Conservation (phyloP, 2,797 vertebrate species). For the Onychomys torridus region DNA sequence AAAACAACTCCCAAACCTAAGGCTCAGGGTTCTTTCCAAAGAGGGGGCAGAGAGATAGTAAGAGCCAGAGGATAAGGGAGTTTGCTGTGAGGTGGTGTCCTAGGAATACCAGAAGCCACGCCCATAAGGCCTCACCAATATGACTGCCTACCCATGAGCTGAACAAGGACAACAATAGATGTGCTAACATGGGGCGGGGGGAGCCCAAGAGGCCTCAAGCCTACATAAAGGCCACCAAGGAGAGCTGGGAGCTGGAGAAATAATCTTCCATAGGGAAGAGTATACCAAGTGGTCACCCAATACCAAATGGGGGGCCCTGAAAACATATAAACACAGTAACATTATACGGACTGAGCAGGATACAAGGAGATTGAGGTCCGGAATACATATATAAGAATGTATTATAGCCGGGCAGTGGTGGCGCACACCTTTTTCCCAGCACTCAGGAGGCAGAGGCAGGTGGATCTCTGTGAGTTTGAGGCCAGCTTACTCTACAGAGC, state of each 20-base stretch:
- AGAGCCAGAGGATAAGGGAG: background rate
- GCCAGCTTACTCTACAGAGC: too few species aligned
- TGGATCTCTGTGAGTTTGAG: too few species aligned
- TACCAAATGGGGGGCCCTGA: background rate
- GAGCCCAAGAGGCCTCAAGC: background rate
- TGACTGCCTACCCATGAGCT: background rate
- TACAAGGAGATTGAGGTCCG: too few species aligned
- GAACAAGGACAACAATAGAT: background rate
- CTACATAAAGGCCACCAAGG: background rate
- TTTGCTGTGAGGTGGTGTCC: background rate
- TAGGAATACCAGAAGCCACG: too few species aligned
- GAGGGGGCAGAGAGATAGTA: background rate
- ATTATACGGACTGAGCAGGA: background rate
- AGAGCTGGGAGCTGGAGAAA: background rate
- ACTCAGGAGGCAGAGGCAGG: too few species aligned
- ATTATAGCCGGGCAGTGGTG: background rate
- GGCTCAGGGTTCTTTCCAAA: background rate
- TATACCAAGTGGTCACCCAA: background rate
- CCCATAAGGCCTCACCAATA: background rate
- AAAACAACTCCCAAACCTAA: background rate
- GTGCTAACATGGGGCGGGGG: too few species aligned
- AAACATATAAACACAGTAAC: background rate
- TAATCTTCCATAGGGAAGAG: background rate
- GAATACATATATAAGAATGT: too few species aligned
- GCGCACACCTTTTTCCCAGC: too few species aligned